Conservation (phyloP, 2,113 vertebrate genomes). For the Rhinopomastus cyanomelas region DNA sequence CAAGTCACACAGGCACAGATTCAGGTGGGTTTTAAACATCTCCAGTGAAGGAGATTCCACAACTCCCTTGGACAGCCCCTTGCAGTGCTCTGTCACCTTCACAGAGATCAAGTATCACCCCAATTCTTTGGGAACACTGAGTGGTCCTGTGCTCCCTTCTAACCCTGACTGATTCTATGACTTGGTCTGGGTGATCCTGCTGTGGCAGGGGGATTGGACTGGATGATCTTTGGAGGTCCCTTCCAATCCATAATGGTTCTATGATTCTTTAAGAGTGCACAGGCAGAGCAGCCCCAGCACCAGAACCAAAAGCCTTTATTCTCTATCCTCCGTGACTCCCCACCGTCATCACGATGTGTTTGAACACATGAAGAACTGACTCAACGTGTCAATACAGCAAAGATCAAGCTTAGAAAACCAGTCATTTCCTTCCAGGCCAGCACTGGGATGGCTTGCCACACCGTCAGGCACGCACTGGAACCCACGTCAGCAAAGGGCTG, state of each 20-base stretch:
- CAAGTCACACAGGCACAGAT: no score
- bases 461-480: not conserved
- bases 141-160: no score
- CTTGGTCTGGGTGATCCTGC: no score
- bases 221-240: no score
- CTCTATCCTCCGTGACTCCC: not conserved
- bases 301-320: not conserved
- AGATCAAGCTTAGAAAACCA: not conserved
- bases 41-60: no score
- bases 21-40: no score
- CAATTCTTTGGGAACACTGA: not conserved
- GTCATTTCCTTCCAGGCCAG: not conserved
- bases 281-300: not conserved
- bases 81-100: no score
- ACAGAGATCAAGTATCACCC: not conserved
- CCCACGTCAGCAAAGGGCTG: not conserved
- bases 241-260: no score
- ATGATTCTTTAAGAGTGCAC: no score
- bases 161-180: no score
- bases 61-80: no score
- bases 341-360: not conserved
- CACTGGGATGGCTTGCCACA: not conserved
- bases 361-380: not conserved
- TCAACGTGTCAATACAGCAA: constrained; percentile 2
- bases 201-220: no score